These are phyloP conservation scores for Diogma glabrata DNA, from an alignment of 2,888 invertebrate species.

Conservation along the genomic window DNA sequence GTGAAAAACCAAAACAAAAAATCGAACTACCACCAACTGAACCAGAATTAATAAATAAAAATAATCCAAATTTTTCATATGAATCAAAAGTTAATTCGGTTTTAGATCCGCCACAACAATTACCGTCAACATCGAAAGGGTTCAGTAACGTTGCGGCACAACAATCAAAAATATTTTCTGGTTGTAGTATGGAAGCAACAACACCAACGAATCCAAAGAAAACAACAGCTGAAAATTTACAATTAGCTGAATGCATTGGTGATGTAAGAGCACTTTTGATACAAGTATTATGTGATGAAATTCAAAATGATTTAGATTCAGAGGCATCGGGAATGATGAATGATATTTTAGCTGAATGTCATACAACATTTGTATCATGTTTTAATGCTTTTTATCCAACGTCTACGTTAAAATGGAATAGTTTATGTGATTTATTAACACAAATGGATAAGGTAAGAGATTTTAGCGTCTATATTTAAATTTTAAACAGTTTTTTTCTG, in stretches of 20 bases:
- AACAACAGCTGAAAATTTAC: constrained; percentile 49
- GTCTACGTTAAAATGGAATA: constrained; percentile 83
- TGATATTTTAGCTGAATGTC: constrained; percentile 77
- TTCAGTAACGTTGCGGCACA: background rate
- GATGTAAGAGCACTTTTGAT: constrained; percentile 73
- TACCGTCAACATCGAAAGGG: constrained; percentile 13
- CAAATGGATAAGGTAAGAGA: constrained; percentile 57
- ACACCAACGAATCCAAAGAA: constrained; percentile 25
- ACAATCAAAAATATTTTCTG: constrained; percentile 19
- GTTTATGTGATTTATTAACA: constrained; percentile 70
- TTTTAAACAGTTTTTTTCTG: too few relatives aligned
- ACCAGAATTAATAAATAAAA: background rate
- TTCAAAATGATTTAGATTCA: constrained; percentile 36
- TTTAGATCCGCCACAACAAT: constrained; percentile 8
- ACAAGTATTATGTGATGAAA: constrained; percentile 66
- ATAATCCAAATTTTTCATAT: constrained; percentile 7
- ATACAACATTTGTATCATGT: constrained; percentile 79
- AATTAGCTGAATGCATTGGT: constrained; percentile 74
- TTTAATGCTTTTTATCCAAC: constrained; percentile 96
- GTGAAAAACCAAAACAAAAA: constrained; percentile 3
- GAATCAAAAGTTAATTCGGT: constrained; percentile 1
- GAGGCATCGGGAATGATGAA: constrained; percentile 45
- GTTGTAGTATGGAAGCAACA: constrained; percentile 18
- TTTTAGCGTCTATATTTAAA: too few relatives aligned
- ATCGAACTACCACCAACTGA: background rate